Evolutionary conservation across 2,888 invertebrate genomes (phyloP), one percentile per base, ranked within the genome.

Genomic region (Linnaemya tessellans): DNA sequence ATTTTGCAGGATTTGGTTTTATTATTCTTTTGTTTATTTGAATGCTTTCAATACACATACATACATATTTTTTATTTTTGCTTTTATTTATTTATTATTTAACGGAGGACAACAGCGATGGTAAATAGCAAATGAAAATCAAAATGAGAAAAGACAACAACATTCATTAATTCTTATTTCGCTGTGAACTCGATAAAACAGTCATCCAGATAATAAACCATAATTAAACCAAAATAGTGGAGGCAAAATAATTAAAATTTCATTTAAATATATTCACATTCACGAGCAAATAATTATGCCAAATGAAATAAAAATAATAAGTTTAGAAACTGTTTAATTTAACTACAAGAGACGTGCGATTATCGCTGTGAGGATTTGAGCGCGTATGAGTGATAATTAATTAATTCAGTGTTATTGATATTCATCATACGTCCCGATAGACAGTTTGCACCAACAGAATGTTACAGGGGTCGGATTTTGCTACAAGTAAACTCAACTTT

Each of bases 51-150:
- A 62, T 46, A 46, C 20, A 49, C 54, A 30, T 5, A 30, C 30
- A 62, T 46, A 46, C 18, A 49, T 62, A n/a, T n/a, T n/a, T n/a
- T 43, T 65, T 56, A 11, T 41, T 41, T 46, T 58, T 18, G 15
- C 56, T 54, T 81, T 43, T 7, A 70, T 64, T 81, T 81, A 62
- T 80, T 71, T 65, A 79, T 79, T 81, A 62, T 75, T 80, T 68
- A 75, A 68, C 43, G 54, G 56, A 15, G 38, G 38, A 68, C 74
- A 68, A 20, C 30, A 46, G 49, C 60, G 56, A 18, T 56, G n/a
- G 64, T 46, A 73, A 80, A 80, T 35, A 51, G 22, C 46, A 62
- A 56, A 70, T 56, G 68, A 54, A n/a, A 60, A 74, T 68, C 62
- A 62, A 54, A 46, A 22, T 60, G 43, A 43, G 35, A 3, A 64